A percentile compares a stretch with the other conserved stretches of the same genome.
Evolutionary conservation across 2,888 invertebrate genomes (phyloP).

Genomic region (Coelopa pilipes): DNA sequence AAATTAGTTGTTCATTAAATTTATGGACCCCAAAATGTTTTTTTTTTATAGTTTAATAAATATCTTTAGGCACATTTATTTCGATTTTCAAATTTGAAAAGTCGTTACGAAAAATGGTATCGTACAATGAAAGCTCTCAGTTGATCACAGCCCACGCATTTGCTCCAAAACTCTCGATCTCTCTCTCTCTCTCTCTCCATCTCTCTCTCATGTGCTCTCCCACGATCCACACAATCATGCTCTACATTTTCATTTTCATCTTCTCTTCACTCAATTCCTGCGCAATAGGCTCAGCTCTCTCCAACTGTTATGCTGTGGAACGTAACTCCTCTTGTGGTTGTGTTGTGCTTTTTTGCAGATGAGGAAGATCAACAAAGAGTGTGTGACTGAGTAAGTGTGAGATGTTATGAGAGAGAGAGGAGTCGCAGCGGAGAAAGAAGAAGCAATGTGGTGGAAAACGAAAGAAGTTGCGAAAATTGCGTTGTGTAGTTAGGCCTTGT

Average conservation of each 20-base stretch:
- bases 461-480: no score
- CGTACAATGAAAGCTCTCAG: neutral
- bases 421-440: no score
- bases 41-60: no score
- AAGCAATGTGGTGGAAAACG: no score
- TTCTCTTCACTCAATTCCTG: neutral
- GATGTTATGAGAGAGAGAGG: slow-evolving; percentile 9
- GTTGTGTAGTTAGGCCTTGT: neutral
- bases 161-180: neutral
- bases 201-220: neutral
- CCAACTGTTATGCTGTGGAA: neutral
- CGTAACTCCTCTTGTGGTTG: neutral
- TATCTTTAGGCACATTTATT: no score
- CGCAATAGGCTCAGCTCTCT: neutral
- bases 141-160: neutral
- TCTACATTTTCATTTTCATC: neutral
- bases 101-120: no score
- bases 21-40: no score
- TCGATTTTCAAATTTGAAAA: no score
- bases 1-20: no score
- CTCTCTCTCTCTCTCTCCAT: no score
- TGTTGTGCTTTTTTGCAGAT: neutral
- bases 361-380: neutral
- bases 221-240: neutral
- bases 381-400: neutral